A percentile compares a stretch with the other conserved stretches of the same genome.
phyloP scores from a whole-genome alignment of 2,113 vertebrate genomes.

The Phocoena phocoena region DNA sequence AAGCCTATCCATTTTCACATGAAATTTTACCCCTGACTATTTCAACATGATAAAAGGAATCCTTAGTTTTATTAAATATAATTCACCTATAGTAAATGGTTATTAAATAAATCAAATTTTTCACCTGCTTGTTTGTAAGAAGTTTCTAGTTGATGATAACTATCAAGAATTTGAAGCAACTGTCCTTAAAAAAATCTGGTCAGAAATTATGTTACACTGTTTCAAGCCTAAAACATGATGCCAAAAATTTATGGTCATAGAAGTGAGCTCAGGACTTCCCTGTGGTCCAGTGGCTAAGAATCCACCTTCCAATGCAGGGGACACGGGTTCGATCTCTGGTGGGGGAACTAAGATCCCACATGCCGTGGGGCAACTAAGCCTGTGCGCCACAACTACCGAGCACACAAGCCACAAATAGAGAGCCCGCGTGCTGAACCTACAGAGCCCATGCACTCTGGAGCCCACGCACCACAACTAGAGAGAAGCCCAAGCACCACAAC shows the following conservation, averaged over 20 bases:
- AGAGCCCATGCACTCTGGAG: too few relatives aligned
- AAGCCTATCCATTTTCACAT: not conserved
- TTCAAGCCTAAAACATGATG: not conserved
- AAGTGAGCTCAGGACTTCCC: not conserved
- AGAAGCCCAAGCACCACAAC: too few relatives aligned
- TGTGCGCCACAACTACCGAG: too few relatives aligned
- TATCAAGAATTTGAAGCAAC: not conserved
- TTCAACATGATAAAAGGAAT: not conserved
- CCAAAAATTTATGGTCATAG: not conserved
- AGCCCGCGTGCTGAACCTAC: too few relatives aligned
- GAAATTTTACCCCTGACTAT: not conserved
- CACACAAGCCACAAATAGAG: too few relatives aligned
- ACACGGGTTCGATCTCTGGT: too few relatives aligned
- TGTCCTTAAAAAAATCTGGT: not conserved
- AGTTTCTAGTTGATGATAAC: not conserved
- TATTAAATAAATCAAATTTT: not conserved
- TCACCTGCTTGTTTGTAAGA: not conserved
- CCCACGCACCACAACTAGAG: too few relatives aligned
- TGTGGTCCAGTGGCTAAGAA: too few relatives aligned
- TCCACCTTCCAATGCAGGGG: too few relatives aligned
- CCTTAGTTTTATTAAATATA: not conserved
- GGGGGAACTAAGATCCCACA: too few relatives aligned
- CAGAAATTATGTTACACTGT: not conserved
- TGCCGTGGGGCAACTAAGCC: too few relatives aligned
- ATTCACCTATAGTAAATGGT: not conserved